A percentile compares a stretch with the other conserved stretches of the same genome.
These are phyloP conservation scores for Phycodurus eques DNA, from an alignment of 2,113 vertebrate genomes.

Conservation along the genomic window DNA sequence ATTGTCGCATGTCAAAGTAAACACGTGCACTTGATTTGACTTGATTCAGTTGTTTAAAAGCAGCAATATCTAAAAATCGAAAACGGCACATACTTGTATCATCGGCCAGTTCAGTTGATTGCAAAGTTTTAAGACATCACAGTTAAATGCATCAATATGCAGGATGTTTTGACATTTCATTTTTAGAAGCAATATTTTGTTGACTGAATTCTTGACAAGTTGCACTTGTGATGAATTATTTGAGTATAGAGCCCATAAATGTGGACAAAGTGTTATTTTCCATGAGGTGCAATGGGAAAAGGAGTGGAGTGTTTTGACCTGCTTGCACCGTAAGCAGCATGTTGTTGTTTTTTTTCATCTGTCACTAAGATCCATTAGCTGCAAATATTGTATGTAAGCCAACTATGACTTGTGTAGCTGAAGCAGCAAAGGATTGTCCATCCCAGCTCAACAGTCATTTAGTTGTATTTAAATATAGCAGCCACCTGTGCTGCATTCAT, in stretches of 20 bases:
- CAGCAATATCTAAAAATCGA: not conserved
- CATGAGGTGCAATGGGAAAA: constrained; percentile 73
- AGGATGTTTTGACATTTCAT: constrained; percentile 47
- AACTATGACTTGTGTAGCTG: constrained; percentile 33
- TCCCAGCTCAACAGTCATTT: constrained; percentile 62
- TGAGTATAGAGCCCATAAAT: constrained; percentile 81
- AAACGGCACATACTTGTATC: not conserved
- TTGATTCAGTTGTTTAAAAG: not conserved
- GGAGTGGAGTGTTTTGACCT: constrained; percentile 75
- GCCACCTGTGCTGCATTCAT: constrained; percentile 76
- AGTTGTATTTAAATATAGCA: constrained; percentile 80
- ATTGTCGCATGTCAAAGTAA: constrained; percentile 40
- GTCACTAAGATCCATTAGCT: constrained; percentile 34
- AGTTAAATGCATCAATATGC: constrained; percentile 41
- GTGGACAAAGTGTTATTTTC: constrained; percentile 88
- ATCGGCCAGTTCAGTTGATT: not conserved
- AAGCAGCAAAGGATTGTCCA: constrained; percentile 30
- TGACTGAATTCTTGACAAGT: constrained; percentile 80
- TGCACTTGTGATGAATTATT: constrained; percentile 87
- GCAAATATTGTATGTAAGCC: constrained; percentile 38
- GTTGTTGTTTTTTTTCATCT: constrained; percentile 35
- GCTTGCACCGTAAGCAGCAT: constrained; percentile 47
- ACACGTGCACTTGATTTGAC: constrained; percentile 50
- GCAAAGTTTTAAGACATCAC: not conserved
- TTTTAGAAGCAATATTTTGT: constrained; percentile 83